Evolutionary conservation across 2,113 vertebrate genomes (phyloP).

Genomic region (Dicentrarchus labrax): DNA sequence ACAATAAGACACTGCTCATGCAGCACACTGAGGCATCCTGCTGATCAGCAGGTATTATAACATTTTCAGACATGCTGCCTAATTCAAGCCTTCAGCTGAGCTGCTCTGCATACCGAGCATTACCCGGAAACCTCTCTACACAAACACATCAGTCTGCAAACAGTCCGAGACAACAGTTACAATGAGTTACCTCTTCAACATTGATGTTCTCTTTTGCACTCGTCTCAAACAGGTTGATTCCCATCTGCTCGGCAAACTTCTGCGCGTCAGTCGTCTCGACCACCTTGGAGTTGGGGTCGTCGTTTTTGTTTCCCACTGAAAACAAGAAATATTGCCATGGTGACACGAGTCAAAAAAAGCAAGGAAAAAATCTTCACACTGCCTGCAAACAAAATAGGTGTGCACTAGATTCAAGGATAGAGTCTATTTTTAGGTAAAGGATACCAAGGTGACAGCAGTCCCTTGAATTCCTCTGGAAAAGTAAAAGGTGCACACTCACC

Average conservation of each 20-base stretch:
- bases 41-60: constrained; percentile 6
- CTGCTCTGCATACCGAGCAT: constrained; percentile 22
- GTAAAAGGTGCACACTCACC: constrained; percentile 80
- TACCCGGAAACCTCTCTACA: background rate
- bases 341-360: background rate
- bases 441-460: background rate
- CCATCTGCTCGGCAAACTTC: constrained; percentile 99
- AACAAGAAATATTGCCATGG: background rate
- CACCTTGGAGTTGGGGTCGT: constrained; percentile 97
- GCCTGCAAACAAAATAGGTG: background rate
- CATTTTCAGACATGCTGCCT: background rate
- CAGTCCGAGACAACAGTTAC: background rate
- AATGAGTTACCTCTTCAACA: constrained; percentile 92
- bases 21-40: background rate
- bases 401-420: background rate
- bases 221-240: constrained; percentile 97
- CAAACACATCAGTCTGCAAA: background rate
- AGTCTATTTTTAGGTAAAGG: constrained; percentile 13
- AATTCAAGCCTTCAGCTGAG: background rate
- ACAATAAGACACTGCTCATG: background rate
- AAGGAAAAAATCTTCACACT: background rate
- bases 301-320: constrained; percentile 98
- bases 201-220: constrained; percentile 99
- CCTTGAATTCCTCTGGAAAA: background rate
- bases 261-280: constrained; percentile 98